Evolutionary conservation across 2,888 invertebrate species (phyloP).

Genomic region (Macaria notata): DNA sequence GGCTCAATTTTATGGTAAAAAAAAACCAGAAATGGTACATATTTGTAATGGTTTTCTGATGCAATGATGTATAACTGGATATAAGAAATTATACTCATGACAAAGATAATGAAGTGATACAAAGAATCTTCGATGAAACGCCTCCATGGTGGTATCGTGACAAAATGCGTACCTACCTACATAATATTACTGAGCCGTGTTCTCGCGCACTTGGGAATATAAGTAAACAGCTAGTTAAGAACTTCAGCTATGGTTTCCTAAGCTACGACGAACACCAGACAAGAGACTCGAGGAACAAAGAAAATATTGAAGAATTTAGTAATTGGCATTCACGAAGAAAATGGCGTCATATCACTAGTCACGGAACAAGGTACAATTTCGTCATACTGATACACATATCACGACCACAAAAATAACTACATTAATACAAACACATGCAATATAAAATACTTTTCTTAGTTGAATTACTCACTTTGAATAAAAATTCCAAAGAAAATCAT

Average conservation of each 20-base stretch:
- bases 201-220: conserved; percentile 33
- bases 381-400: conserved; percentile 67
- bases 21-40: too few relatives aligned
- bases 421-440: conserved; percentile 56
- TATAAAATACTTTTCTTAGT: conserved; percentile 51
- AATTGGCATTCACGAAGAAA: conserved; percentile 83
- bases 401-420: conserved; percentile 61
- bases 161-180: conserved; percentile 64
- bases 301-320: conserved; percentile 74
- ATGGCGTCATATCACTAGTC: conserved; percentile 83
- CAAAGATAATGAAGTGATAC: conserved; percentile 4
- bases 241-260: conserved; percentile 6
- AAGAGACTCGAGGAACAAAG: conserved; percentile 53
- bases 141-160: conserved; percentile 69
- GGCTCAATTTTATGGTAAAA: too few relatives aligned
- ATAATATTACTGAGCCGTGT: conserved; percentile 32
- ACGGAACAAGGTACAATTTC: conserved; percentile 81
- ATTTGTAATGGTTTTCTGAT: too few relatives aligned
- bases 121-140: conserved; percentile 49
- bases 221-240: conserved; percentile 13
- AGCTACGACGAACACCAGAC: conserved; percentile 8
- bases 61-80: too few relatives aligned
- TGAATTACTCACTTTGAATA: conserved; percentile 80
- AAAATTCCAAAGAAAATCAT: conserved; percentile 82
- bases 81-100: not conserved